phyloP scores from a whole-genome alignment of 1,140 invertebrate species.

The Choristoneura fumiferana region DNA sequence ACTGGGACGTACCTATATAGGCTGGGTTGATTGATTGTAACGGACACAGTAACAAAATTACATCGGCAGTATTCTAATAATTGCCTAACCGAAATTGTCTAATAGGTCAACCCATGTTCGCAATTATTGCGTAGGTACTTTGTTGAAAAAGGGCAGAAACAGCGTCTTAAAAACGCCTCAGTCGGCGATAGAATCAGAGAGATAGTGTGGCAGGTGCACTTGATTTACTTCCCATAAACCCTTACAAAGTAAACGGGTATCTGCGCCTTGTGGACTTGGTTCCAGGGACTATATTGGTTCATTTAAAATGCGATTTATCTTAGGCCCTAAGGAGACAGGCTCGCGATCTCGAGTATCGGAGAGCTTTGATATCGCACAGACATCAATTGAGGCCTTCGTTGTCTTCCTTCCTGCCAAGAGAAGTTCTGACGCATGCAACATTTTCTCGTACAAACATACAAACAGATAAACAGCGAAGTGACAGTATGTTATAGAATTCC shows the following conservation, averaged over 20 bases:
- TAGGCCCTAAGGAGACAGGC: not conserved
- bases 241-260: not conserved
- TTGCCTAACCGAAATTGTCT: too few relatives aligned
- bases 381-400: not conserved
- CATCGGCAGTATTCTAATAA: too few relatives aligned
- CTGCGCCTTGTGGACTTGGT: not conserved
- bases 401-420: constrained; percentile 5
- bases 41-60: too few relatives aligned
- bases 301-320: not conserved
- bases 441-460: too few relatives aligned
- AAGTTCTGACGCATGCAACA: too few relatives aligned
- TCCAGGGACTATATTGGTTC: not conserved
- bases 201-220: constrained; percentile 38
- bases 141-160: not conserved
- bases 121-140: constrained; percentile 1
- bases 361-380: not conserved
- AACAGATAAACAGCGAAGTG: too few relatives aligned
- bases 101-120: not conserved
- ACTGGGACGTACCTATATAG: too few relatives aligned
- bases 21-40: too few relatives aligned
- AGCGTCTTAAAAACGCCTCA: constrained; percentile 13
- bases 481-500: too few relatives aligned
- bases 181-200: constrained; percentile 17
- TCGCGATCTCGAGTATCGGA: constrained; percentile 11
- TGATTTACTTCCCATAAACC: constrained; percentile 47